Conservation (phyloP, 2,113 vertebrate genomes). For the Ranitomeya imitator region DNA sequence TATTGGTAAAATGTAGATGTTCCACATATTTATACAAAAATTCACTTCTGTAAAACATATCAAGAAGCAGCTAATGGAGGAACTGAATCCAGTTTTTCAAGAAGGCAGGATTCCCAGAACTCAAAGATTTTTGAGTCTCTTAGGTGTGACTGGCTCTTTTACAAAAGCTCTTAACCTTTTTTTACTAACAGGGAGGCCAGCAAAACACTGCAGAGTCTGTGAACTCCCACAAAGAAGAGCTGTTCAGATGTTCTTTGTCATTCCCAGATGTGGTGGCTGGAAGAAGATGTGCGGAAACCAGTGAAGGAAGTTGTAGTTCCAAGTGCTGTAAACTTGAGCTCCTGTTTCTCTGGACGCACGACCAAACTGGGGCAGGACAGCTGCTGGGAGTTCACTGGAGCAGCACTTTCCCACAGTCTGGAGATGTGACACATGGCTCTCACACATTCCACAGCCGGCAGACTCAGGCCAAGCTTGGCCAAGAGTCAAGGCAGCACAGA, state of each 20-base stretch:
- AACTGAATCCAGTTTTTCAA: neutral
- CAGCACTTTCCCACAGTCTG: conserved; percentile 99
- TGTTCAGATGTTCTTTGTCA: conserved; percentile 65
- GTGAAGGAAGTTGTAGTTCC: conserved; percentile 78
- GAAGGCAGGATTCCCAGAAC: conserved; percentile 16
- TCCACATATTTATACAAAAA: neutral
- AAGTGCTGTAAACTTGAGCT: conserved; percentile 77
- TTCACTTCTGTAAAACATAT: conserved; percentile 1
- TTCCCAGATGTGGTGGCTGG: conserved; percentile 59
- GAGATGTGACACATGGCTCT: conserved; percentile 97
- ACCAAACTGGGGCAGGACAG: conserved; percentile 79
- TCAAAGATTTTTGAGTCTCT: conserved; percentile 15
- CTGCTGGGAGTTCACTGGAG: conserved; percentile 89
- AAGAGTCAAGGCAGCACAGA: conserved; percentile 70
- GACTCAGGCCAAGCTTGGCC: conserved; percentile 78
- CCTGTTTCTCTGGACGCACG: conserved; percentile 78
- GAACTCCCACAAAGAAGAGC: conserved; percentile 59
- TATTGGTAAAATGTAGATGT: neutral
- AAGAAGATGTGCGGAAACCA: conserved; percentile 67
- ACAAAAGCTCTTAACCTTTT: conserved; percentile 12
- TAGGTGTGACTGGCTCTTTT: conserved; percentile 42
- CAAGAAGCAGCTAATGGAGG: neutral
- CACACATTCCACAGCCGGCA: conserved; percentile 93
- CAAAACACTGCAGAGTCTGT: conserved; percentile 45
- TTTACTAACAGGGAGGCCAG: conserved; percentile 48